Conservation (phyloP, 2,888 invertebrate species). For the Salticus scenicus region DNA sequence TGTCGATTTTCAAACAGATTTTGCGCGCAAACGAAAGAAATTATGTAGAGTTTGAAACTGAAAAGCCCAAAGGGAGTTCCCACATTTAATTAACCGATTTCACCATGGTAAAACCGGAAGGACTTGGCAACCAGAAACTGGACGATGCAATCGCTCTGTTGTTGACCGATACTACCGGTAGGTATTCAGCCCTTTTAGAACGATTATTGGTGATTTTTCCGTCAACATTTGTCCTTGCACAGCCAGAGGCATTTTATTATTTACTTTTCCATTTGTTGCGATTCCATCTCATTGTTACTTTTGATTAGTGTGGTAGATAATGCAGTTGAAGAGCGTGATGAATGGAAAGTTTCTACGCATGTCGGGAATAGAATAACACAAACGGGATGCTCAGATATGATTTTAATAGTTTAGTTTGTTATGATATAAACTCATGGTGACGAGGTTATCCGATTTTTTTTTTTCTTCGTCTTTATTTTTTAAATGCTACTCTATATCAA, state of each 20-base stretch:
- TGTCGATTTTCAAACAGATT: background rate
- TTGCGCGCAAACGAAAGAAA: too few species aligned
- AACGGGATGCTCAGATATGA: too few species aligned
- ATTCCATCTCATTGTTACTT: constrained; percentile 2
- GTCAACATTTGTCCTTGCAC: background rate
- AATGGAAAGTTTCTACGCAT: background rate
- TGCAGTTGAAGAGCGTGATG: background rate
- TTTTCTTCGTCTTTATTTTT: too few species aligned
- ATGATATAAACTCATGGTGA: too few species aligned
- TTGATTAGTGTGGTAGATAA: background rate
- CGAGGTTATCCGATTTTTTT: too few species aligned
- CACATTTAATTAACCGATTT: constrained; percentile 36
- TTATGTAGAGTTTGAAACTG: too few species aligned
- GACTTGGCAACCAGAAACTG: background rate
- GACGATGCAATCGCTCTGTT: background rate
- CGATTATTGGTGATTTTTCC: background rate
- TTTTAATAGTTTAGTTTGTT: too few species aligned
- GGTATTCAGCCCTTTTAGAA: background rate
- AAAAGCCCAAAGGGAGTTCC: constrained; percentile 14
- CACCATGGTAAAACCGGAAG: constrained; percentile 31
- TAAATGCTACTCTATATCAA: too few species aligned
- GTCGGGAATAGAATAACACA: background rate
- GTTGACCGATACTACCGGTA: background rate
- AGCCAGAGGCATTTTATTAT: background rate
- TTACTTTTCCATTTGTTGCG: background rate